Percentiles rank a stretch among this genome's conserved stretches.
phyloP scores from a whole-genome alignment of 1,140 invertebrate genomes.

The Saccostrea cuccullata region DNA sequence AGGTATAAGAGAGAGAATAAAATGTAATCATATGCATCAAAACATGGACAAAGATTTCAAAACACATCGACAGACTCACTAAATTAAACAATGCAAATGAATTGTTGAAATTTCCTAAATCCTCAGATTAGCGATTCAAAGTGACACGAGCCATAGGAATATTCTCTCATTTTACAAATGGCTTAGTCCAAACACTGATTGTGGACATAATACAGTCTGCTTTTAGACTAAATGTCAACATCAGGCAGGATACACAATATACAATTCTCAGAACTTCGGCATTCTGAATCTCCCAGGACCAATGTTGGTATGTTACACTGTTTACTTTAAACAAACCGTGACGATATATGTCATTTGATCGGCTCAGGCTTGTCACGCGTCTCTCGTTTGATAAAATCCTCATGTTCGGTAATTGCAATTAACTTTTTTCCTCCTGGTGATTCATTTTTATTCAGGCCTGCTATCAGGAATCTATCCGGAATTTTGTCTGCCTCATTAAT shows the following conservation, averaged over 20 bases:
- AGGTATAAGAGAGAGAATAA: too few relatives aligned
- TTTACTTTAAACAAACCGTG: not conserved
- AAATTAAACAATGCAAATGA: too few relatives aligned
- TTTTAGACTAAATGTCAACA: not conserved
- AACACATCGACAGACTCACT: too few relatives aligned
- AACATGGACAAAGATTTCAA: too few relatives aligned
- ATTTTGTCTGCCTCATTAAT: not conserved
- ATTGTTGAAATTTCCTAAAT: too few relatives aligned
- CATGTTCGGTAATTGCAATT: not conserved
- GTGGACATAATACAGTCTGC: not conserved
- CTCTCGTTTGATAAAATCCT: not conserved
- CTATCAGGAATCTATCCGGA: not conserved
- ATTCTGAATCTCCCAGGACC: not conserved
- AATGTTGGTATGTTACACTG: not conserved
- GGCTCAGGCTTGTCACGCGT: not conserved
- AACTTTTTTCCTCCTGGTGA: not conserved
- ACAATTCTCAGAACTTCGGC: not conserved
- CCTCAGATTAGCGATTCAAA: not conserved
- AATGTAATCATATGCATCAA: too few relatives aligned
- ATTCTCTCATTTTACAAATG: not conserved
- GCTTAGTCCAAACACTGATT: not conserved
- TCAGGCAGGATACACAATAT: not conserved
- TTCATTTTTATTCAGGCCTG: not conserved
- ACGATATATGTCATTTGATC: not conserved
- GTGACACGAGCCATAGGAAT: not conserved